Percentiles rank a stretch among this genome's conserved stretches.
Evolutionary conservation across 2,797 vertebrate genomes (phyloP).

Genomic region (Geotrypetes seraphini): DNA sequence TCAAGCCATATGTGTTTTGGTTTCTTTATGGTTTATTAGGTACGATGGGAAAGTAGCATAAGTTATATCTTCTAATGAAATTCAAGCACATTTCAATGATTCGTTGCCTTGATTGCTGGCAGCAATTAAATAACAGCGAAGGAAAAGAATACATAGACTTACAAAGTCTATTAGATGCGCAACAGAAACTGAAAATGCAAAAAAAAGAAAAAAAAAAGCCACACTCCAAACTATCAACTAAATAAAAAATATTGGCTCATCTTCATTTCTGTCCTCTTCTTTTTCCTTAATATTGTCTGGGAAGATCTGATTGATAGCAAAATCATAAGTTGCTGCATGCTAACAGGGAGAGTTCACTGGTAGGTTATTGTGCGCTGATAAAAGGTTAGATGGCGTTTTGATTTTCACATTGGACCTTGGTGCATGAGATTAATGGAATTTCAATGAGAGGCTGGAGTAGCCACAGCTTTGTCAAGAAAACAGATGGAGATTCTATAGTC

Average conservation of each 20-base stretch:
- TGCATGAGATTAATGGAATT: slow-evolving; percentile 71
- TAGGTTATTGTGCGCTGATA: slow-evolving; percentile 73
- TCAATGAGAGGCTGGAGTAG: slow-evolving; percentile 63
- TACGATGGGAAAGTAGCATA: slow-evolving; percentile 74
- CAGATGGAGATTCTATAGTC: slow-evolving; percentile 68
- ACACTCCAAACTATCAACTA: slow-evolving; percentile 31
- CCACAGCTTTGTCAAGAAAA: slow-evolving; percentile 70
- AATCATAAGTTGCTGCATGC: slow-evolving; percentile 63
- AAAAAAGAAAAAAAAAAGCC: slow-evolving; percentile 30
- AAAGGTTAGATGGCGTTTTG: slow-evolving; percentile 70
- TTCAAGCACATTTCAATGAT: slow-evolving; percentile 68
- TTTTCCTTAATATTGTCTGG: slow-evolving; percentile 39
- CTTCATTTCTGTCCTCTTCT: slow-evolving; percentile 37
- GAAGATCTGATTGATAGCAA: slow-evolving; percentile 60
- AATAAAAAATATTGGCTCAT: slow-evolving; percentile 40
- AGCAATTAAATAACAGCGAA: slow-evolving; percentile 65
- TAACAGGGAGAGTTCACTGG: slow-evolving; percentile 71
- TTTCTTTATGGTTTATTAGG: slow-evolving; percentile 79
- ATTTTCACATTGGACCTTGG: slow-evolving; percentile 64
- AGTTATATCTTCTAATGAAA: slow-evolving; percentile 78
- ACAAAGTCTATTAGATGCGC: slow-evolving; percentile 44
- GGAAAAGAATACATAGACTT: slow-evolving; percentile 52
- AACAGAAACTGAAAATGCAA: slow-evolving; percentile 39
- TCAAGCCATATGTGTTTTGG: slow-evolving; percentile 75
- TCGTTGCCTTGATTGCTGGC: slow-evolving; percentile 65